These are phyloP conservation scores for Stenichneumon culpator DNA, from an alignment of 2,888 invertebrate genomes.

Conservation along the genomic window DNA sequence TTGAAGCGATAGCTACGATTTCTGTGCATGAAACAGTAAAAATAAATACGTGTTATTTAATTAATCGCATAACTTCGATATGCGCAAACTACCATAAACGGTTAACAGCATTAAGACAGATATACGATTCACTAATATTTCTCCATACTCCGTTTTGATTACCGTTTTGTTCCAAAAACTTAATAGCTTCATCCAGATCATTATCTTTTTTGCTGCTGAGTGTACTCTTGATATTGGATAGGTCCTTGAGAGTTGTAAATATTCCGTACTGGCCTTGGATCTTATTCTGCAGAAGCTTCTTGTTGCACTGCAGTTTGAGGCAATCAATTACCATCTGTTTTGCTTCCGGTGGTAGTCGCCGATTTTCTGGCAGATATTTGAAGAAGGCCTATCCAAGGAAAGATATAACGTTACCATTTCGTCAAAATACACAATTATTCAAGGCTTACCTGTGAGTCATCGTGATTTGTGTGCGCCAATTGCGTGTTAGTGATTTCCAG, in stretches of 20 bases:
- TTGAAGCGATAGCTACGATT: too few relatives aligned
- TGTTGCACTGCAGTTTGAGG: background rate
- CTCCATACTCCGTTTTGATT: background rate
- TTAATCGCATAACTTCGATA: too few relatives aligned
- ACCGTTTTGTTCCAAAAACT: background rate
- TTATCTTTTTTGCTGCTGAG: conserved; percentile 1
- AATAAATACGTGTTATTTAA: too few relatives aligned
- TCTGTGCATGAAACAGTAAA: too few relatives aligned
- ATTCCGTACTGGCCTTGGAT: background rate
- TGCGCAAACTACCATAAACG: too few relatives aligned
- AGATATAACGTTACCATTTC: background rate
- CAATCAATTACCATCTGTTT: background rate
- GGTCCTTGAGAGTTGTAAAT: conserved; percentile 1
- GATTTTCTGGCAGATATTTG: background rate
- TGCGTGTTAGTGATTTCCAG: background rate
- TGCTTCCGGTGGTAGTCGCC: background rate
- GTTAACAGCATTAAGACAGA: too few relatives aligned
- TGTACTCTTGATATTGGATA: background rate
- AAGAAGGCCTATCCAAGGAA: background rate
- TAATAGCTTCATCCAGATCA: background rate
- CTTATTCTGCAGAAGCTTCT: conserved; percentile 5
- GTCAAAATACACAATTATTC: background rate
- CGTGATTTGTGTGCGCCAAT: background rate
- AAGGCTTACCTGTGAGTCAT: background rate
- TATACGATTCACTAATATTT: background rate